A percentile compares a stretch with the other conserved stretches of the same genome.
Evolutionary conservation across 2,888 invertebrate genomes (phyloP).

Genomic region (Chironomus riparius): DNA sequence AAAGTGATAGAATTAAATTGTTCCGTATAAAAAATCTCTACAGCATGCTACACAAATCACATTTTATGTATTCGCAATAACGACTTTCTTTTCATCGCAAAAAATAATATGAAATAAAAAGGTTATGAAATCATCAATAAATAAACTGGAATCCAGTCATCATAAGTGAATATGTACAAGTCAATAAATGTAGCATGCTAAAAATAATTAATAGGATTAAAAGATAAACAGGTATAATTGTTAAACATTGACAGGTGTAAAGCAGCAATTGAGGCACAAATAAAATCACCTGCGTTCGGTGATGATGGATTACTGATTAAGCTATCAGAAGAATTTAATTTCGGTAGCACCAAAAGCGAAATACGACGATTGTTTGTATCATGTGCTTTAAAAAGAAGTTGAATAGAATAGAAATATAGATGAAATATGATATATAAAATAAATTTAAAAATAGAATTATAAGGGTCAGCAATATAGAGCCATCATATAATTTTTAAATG

Average conservation of each 20-base stretch:
- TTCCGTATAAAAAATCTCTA: too few species aligned
- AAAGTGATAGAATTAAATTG: too few species aligned
- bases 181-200: too few species aligned
- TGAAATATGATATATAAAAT: neutral
- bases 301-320: conserved; percentile 51
- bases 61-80: too few species aligned
- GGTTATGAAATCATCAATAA: too few species aligned
- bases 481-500: neutral
- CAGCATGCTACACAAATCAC: too few species aligned
- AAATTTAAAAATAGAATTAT: neutral
- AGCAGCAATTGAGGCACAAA: neutral
- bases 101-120: too few species aligned
- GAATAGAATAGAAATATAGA: neutral
- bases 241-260: neutral
- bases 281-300: conserved; percentile 43
- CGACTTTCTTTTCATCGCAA: too few species aligned
- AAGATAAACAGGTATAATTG: neutral
- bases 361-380: neutral
- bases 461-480: neutral
- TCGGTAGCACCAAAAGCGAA: conserved; percentile 41
- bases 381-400: neutral
- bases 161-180: too few species aligned
- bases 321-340: conserved; percentile 50
- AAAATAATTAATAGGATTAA: too few species aligned
- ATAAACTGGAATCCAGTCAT: too few species aligned